These are phyloP conservation scores for Albula glossodonta DNA, from an alignment of 2,113 vertebrate species.

Conservation along the genomic window DNA sequence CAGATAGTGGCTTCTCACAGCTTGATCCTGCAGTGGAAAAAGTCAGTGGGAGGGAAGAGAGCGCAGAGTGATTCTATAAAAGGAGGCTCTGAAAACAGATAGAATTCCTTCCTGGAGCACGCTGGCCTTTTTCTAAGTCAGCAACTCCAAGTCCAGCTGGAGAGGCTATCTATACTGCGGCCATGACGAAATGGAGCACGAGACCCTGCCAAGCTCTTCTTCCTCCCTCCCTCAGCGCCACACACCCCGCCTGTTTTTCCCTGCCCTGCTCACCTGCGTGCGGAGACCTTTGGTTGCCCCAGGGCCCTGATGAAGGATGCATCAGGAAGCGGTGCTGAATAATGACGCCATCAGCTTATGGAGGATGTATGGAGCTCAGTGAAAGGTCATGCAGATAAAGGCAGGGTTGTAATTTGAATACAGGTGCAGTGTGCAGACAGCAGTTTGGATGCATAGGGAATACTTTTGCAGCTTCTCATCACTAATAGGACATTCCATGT, in stretches of 20 bases:
- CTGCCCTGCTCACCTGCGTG: neutral
- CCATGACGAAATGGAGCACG: neutral
- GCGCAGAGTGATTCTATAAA: neutral
- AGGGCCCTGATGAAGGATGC: neutral
- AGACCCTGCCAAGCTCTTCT: neutral
- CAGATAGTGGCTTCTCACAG: neutral
- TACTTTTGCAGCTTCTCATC: neutral
- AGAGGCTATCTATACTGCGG: neutral
- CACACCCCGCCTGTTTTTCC: neutral
- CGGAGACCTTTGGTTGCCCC: neutral
- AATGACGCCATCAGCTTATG: neutral
- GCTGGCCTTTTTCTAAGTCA: neutral
- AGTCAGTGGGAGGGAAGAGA: neutral
- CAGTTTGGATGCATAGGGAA: too few relatives aligned
- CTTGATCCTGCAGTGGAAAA: neutral
- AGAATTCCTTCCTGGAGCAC: neutral
- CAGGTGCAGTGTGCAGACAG: neutral
- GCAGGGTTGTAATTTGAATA: neutral
- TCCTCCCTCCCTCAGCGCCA: neutral
- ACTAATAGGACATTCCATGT: neutral
- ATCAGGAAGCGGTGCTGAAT: neutral
- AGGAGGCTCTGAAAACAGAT: neutral
- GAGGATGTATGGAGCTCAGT: neutral
- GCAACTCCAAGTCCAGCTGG: neutral
- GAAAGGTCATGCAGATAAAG: too few relatives aligned